Percentiles rank a stretch among this genome's conserved stretches.
Evolutionary conservation across 64 coral and sea anemone species (phyloP).

Genomic region (Acropora tenuis): DNA sequence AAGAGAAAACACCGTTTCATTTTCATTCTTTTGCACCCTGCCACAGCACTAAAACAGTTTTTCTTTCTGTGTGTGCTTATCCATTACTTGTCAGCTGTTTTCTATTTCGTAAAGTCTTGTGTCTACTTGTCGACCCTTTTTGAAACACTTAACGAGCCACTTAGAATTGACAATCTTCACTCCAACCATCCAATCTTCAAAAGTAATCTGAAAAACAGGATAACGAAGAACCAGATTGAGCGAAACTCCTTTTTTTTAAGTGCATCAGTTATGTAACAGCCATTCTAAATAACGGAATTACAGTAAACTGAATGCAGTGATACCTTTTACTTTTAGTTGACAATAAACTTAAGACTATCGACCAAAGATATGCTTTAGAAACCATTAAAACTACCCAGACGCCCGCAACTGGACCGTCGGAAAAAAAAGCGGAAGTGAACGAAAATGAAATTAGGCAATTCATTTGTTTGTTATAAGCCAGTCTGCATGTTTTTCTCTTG

Average conservation of each 20-base stretch:
- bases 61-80: background rate
- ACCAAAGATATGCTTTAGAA: too few relatives aligned
- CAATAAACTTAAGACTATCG: too few relatives aligned
- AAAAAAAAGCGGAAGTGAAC: too few relatives aligned
- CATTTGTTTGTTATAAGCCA: too few relatives aligned
- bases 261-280: background rate
- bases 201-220: background rate
- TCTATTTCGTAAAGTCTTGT: constrained; percentile 38
- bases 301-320: too few relatives aligned
- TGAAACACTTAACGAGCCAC: constrained; percentile 58
- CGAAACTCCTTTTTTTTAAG: background rate
- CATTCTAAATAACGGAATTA: background rate
- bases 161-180: constrained; percentile 30
- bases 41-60: too few relatives aligned
- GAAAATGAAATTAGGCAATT: too few relatives aligned
- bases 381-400: too few relatives aligned
- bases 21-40: background rate
- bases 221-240: background rate
- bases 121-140: constrained; percentile 26
- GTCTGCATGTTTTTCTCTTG: too few relatives aligned
- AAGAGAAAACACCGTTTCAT: background rate
- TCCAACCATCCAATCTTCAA: constrained; percentile 2
- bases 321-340: too few relatives aligned
- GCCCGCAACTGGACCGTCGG: too few relatives aligned
- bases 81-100: background rate